Conservation (phyloP, 2,888 invertebrate genomes). For the Thyatira batis region DNA sequence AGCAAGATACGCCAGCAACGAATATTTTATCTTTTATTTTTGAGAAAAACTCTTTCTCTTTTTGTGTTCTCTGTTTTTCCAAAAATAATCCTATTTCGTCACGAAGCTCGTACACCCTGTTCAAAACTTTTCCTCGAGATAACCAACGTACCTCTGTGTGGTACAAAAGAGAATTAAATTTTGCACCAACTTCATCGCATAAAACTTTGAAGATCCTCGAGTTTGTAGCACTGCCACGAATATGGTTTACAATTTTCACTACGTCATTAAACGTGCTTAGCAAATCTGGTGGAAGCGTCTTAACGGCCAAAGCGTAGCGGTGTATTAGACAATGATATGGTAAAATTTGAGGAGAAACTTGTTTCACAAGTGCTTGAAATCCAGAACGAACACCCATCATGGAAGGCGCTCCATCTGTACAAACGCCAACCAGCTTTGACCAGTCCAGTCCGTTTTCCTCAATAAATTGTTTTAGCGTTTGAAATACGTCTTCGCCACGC, state of each 20-base stretch:
- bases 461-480: slow-evolving; percentile 25
- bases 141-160: slow-evolving; percentile 21
- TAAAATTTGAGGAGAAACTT: slow-evolving; percentile 26
- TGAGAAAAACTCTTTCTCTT: too few species aligned
- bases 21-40: too few species aligned
- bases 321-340: slow-evolving; percentile 23
- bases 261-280: slow-evolving; percentile 19
- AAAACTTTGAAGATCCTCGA: slow-evolving; percentile 5
- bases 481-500: slow-evolving; percentile 26
- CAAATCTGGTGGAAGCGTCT: slow-evolving; percentile 17
- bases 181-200: slow-evolving; percentile 21
- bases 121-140: slow-evolving; percentile 1
- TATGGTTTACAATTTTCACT: slow-evolving; percentile 29
- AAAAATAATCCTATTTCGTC: neutral
- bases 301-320: slow-evolving; percentile 27
- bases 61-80: too few species aligned
- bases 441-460: slow-evolving; percentile 25
- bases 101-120: too few species aligned
- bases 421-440: slow-evolving; percentile 25
- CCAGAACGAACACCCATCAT: slow-evolving; percentile 27
- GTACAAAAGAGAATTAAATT: slow-evolving; percentile 21
- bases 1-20: too few species aligned
- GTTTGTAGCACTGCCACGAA: slow-evolving; percentile 21
- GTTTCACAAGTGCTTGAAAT: slow-evolving; percentile 29
- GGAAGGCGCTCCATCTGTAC: slow-evolving; percentile 26